Conservation (phyloP, 1,140 invertebrate genomes). For the Bombus superbus region DNA sequence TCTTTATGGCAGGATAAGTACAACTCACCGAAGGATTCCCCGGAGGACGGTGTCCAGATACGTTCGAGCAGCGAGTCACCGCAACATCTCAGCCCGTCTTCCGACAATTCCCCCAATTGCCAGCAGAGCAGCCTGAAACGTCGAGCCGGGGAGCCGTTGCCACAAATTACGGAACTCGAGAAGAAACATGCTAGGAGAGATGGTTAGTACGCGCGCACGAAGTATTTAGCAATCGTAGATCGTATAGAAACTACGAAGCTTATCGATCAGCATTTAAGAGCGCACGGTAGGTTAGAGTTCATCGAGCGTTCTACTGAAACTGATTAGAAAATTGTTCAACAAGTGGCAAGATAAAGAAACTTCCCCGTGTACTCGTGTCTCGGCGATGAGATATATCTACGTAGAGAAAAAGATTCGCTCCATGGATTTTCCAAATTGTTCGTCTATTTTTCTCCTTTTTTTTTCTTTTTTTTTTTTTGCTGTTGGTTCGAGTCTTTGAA, state of each 20-base stretch:
- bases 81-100: slow-evolving; percentile 60
- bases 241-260: background rate
- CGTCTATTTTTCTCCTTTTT: too few species aligned
- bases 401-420: background rate
- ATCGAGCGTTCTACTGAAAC: background rate
- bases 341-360: background rate
- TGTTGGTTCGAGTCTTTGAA: slow-evolving; percentile 17
- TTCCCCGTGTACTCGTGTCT: too few species aligned
- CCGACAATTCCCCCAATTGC: slow-evolving; percentile 58
- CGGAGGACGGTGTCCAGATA: slow-evolving; percentile 65
- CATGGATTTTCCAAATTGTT: background rate
- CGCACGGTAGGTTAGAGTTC: background rate
- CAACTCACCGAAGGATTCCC: slow-evolving; percentile 69
- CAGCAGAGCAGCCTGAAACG: slow-evolving; percentile 71
- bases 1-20: slow-evolving; percentile 78
- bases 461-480: background rate
- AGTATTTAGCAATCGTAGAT: background rate
- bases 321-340: background rate
- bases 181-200: slow-evolving; percentile 75
- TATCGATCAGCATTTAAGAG: background rate
- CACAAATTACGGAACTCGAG: slow-evolving; percentile 73
- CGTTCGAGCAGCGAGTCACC: slow-evolving; percentile 68
- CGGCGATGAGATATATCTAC: background rate
- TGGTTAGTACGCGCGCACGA: slow-evolving; percentile 66
- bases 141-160: slow-evolving; percentile 70